A percentile compares a stretch with the other conserved stretches of the same genome.
Conservation (phyloP, 2,888 invertebrate genomes). For the Phortica okadai region DNA sequence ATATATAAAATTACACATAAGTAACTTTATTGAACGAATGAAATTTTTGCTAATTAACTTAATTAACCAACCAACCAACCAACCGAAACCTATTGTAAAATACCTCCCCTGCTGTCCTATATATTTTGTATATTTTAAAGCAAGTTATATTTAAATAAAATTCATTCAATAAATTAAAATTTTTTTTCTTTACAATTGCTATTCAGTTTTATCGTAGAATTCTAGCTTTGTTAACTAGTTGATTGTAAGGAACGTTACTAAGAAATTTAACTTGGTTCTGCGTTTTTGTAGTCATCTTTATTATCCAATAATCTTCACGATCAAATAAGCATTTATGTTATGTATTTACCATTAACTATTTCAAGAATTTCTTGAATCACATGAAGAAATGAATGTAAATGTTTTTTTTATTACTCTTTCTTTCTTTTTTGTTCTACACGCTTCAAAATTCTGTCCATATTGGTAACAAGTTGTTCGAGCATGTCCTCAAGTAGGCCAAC, state of each 20-base stretch:
- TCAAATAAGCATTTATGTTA: too few species aligned
- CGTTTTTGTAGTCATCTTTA: too few species aligned
- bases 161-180: slow-evolving; percentile 57
- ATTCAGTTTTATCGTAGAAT: not conserved
- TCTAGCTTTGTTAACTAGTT: too few species aligned
- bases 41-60: slow-evolving; percentile 53
- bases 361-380: too few species aligned
- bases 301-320: too few species aligned
- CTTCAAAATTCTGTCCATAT: slow-evolving; percentile 64
- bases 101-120: slow-evolving; percentile 59
- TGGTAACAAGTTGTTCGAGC: slow-evolving; percentile 63
- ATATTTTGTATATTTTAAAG: slow-evolving; percentile 66
- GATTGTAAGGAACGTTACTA: too few species aligned
- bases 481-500: slow-evolving; percentile 63
- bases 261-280: too few species aligned
- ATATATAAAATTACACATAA: slow-evolving; percentile 40
- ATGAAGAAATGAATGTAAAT: too few species aligned
- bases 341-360: too few species aligned
- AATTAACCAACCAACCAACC: slow-evolving; percentile 61
- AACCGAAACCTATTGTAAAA: slow-evolving; percentile 36
- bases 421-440: slow-evolving; percentile 56
- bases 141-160: slow-evolving; percentile 68
- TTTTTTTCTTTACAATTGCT: not conserved
- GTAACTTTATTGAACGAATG: slow-evolving; percentile 48
- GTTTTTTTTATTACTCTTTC: not conserved